phyloP scores from a whole-genome alignment of 2,888 invertebrate genomes.

The Cephus pulcher region DNA sequence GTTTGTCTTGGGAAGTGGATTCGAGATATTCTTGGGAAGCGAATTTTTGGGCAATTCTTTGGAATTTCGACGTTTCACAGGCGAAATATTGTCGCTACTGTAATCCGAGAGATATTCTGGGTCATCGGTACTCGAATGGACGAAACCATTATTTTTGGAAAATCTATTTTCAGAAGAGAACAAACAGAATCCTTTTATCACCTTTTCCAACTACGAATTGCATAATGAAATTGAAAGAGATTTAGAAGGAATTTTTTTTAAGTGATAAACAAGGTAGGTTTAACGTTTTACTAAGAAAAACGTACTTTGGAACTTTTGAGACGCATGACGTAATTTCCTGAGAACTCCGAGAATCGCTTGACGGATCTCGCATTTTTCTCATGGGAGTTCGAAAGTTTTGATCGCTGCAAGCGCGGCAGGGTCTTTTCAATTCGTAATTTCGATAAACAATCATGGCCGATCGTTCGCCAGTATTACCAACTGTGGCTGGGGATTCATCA shows the following conservation, averaged over 20 bases:
- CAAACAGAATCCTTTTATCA: background rate
- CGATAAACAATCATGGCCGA: conserved; percentile 26
- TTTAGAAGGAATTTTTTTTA: conserved; percentile 9
- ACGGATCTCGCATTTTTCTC: conserved; percentile 28
- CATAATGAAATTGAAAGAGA: background rate
- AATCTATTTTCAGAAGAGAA: conserved; percentile 16
- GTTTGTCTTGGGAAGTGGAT: background rate
- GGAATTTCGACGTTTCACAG: conserved; percentile 3
- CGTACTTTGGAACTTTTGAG: background rate
- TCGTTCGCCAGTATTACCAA: conserved; percentile 26
- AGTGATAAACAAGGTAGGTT: background rate
- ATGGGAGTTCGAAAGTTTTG: conserved; percentile 15
- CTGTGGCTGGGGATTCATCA: conserved; percentile 33
- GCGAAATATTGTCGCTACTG: conserved; percentile 6
- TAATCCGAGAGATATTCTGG: conserved; percentile 25
- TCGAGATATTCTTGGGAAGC: background rate
- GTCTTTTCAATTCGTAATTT: conserved; percentile 31
- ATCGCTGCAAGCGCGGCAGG: conserved; percentile 35
- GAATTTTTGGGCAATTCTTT: conserved; percentile 12
- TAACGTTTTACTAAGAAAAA: background rate
- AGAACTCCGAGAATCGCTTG: conserved; percentile 39
- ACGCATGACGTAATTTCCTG: conserved; percentile 16
- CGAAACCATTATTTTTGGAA: conserved; percentile 21
- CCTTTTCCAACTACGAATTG: background rate
- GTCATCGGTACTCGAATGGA: conserved; percentile 33